phyloP scores from a whole-genome alignment of 2,113 vertebrate genomes.

The Megaceryle torquata region DNA sequence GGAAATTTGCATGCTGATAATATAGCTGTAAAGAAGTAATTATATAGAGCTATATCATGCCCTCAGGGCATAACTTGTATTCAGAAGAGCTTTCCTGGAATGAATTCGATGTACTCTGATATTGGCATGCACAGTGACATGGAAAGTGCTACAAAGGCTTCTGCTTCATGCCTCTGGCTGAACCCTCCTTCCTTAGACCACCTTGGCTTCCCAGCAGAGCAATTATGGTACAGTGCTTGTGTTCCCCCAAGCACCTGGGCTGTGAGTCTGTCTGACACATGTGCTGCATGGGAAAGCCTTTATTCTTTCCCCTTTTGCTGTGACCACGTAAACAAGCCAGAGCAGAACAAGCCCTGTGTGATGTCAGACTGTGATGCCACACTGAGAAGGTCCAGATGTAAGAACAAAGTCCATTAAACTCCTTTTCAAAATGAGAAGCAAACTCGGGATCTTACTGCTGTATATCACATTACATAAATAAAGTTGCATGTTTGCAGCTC shows the following conservation, averaged over 20 bases:
- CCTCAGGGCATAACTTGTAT: background rate
- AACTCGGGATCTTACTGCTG: background rate
- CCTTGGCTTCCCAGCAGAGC: background rate
- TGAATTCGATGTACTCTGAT: background rate
- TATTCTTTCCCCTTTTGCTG: background rate
- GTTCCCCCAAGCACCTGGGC: background rate
- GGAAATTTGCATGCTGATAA: background rate
- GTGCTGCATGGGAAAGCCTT: background rate
- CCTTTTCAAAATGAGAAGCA: background rate
- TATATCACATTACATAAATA: background rate
- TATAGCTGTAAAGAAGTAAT: background rate
- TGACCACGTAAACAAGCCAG: background rate
- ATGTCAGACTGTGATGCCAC: background rate
- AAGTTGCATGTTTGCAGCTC: background rate
- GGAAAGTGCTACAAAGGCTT: background rate
- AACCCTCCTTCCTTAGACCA: background rate
- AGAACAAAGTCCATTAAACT: background rate
- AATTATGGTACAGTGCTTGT: background rate
- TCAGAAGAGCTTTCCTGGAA: background rate
- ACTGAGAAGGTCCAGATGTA: background rate
- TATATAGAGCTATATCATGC: background rate
- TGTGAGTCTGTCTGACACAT: accelerated
- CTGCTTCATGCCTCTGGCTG: background rate
- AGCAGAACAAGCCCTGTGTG: background rate
- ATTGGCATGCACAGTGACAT: background rate